Evolutionary conservation across 2,888 invertebrate genomes (phyloP).

Genomic region (Dryobota labecula): DNA sequence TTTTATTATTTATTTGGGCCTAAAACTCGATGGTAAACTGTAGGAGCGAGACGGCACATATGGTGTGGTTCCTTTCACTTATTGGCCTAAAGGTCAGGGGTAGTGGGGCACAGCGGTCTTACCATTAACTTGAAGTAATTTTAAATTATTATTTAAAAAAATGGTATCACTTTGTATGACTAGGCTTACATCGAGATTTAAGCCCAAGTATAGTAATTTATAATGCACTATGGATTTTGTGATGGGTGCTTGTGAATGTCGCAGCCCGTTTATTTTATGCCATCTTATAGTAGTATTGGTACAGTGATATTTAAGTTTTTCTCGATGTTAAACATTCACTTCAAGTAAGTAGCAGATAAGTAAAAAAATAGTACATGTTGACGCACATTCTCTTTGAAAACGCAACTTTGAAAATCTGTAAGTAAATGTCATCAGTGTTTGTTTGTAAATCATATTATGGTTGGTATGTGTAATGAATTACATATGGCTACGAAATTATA

Average conservation of each 20-base stretch:
- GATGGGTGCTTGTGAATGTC: constrained; percentile 11
- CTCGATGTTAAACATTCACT: constrained; percentile 26
- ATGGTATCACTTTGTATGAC: neutral
- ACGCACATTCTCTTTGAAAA: constrained; percentile 25
- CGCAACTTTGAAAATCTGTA: constrained; percentile 10
- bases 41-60: neutral
- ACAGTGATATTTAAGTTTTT: constrained; percentile 42
- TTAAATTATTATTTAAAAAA: neutral
- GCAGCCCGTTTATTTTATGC: constrained; percentile 14
- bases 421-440: constrained; percentile 2
- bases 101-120: neutral
- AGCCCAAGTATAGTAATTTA: constrained; percentile 17
- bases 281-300: constrained; percentile 35
- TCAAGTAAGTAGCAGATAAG: constrained; percentile 18
- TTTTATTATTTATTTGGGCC: neutral
- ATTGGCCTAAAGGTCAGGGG: neutral
- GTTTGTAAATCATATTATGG: constrained; percentile 4
- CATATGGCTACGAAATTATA: constrained; percentile 3
- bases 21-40: constrained; percentile 1
- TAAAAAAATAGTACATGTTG: constrained; percentile 23
- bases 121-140: neutral
- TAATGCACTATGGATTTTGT: constrained; percentile 32
- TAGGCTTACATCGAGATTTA: constrained; percentile 8
- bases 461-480: neutral
- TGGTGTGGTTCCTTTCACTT: neutral